Base-by-base conservation (phyloP, 92 coral and sea anemone genomes). In the Porites cylindrica region DNA sequence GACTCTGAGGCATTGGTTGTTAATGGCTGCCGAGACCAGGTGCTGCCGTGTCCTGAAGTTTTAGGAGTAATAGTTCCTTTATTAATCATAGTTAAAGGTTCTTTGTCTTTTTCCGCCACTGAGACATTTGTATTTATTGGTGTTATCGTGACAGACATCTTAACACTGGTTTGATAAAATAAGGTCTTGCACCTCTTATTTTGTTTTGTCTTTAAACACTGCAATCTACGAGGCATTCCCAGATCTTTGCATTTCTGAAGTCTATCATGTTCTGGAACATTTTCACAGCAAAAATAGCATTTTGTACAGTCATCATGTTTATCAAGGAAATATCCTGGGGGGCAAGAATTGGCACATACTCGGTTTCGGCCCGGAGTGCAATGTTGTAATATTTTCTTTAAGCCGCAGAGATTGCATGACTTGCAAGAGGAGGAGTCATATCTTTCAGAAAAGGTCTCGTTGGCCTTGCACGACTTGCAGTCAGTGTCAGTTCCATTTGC, bases 401-500 rank as follows among this genome's bases (percentile, higher is more conserved):
- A 29, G 3, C 51, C 73, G 10, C 88, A 74, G 3, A 43, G 53
- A 63, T 66, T n/a, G 32, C 88, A 84, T 0, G 81, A 19, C 4
- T 50, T 62, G 75, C 88, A 84, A 7, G 61, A 62, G 50, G 54
- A 76, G 0, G 76, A 38, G 1, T 76, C 88, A 60, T 61, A 65
- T 3, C 13, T 84, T 5, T 63, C 5, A 0, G 88, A 84, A 23
- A 43, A 84, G 3, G 72, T 74, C 56, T n/a, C 8, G 23, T 18
- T 29, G 2, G 16, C 24, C 50, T 61, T 50, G 64, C 85, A 80
- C 6, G 16, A 23, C 26, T 66, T 51, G 63, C 85, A 80, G 2
- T 74, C 63, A 2, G 62, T 74, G 14, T 19, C 18, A 5, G 38
- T 74, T 8, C 62, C 78, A 74, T 51, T 21, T 74, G 2, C 1